These are phyloP conservation scores for Lateolabrax maculatus DNA, from an alignment of 2,797 vertebrate genomes.

Conservation along the genomic window DNA sequence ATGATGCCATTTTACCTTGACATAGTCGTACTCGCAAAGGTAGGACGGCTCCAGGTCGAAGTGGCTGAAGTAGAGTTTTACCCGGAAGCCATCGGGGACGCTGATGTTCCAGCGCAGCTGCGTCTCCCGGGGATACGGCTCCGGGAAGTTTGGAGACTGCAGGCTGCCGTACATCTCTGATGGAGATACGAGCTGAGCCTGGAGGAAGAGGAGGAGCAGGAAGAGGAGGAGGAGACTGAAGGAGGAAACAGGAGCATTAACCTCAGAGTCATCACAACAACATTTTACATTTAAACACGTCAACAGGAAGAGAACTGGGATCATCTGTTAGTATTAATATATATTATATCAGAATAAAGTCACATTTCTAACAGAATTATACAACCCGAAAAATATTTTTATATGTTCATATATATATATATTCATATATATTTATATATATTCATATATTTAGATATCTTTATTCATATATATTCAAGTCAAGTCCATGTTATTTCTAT, in stretches of 20 bases:
- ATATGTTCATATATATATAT: too few relatives aligned
- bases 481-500: too few relatives aligned
- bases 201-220: neutral
- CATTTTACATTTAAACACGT: too few relatives aligned
- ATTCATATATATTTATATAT: too few relatives aligned
- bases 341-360: too few relatives aligned
- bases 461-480: too few relatives aligned
- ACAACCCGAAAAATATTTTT: too few relatives aligned
- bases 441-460: too few relatives aligned
- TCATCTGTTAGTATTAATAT: too few relatives aligned
- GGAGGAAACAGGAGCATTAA: neutral
- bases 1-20: constrained; percentile 88
- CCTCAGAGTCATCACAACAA: too few relatives aligned
- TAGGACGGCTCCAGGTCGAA: constrained; percentile 97
- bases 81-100: constrained; percentile 88
- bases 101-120: constrained; percentile 91
- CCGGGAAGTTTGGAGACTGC: constrained; percentile 92
- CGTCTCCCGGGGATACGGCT: constrained; percentile 90
- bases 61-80: constrained; percentile 95
- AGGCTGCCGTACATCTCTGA: constrained; percentile 91
- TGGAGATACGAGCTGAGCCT: constrained; percentile 69
- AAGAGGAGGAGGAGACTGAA: neutral
- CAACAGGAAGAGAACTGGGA: too few relatives aligned
- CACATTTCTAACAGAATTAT: too few relatives aligned
- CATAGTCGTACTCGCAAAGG: constrained; percentile 95